Conservation (phyloP, 2,113 vertebrate species). For the Nothobranchius furzeri region DNA sequence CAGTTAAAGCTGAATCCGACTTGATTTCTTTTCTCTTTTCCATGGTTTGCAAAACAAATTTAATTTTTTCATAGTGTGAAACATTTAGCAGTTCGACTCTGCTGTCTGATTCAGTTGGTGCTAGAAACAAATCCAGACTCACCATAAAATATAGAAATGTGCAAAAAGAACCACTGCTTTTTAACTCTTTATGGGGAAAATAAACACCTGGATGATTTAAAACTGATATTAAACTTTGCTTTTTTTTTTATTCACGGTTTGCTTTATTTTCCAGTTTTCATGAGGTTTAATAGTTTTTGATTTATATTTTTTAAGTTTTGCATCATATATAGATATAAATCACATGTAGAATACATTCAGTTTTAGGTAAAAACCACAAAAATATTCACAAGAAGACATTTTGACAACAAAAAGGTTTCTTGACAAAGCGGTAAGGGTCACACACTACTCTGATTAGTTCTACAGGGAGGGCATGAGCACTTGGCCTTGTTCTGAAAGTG, state of each 20-base stretch:
- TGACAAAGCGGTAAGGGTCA: conserved; percentile 32
- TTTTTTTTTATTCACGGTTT: neutral
- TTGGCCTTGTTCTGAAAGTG: conserved; percentile 58
- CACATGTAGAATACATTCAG: neutral
- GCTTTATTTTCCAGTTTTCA: neutral
- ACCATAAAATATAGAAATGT: no score
- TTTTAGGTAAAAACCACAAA: neutral
- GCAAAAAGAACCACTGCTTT: no score
- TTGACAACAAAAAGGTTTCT: neutral
- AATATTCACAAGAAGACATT: neutral
- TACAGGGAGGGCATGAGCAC: conserved; percentile 46
- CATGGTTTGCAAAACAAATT: no score
- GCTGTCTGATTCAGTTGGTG: no score
- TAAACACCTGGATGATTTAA: no score
- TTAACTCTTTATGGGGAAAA: no score
- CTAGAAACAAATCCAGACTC: no score
- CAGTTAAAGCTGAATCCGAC: no score
- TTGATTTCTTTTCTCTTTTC: no score
- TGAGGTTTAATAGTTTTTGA: neutral
- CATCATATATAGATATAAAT: no score
- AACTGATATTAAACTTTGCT: neutral
- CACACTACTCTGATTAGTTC: conserved; percentile 35
- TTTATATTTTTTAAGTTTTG: neutral
- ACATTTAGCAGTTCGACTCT: no score
- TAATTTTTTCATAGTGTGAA: no score